Conservation (phyloP, 2,113 vertebrate genomes). For the Cyanoramphus novaezelandiae region DNA sequence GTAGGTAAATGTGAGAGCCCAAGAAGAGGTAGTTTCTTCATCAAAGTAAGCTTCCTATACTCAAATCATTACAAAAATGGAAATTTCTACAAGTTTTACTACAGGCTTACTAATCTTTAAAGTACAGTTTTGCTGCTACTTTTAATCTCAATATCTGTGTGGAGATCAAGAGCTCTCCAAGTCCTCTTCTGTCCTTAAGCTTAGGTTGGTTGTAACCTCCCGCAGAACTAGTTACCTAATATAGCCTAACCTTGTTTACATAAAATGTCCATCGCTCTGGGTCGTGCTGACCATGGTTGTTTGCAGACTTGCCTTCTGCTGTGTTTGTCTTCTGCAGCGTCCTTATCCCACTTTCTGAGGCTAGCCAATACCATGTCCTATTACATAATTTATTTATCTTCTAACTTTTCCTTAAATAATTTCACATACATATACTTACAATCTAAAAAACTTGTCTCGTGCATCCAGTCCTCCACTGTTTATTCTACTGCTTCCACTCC, state of each 20-base stretch:
- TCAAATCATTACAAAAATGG: not conserved
- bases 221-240: not conserved
- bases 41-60: not conserved
- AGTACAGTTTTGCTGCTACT: not conserved
- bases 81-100: not conserved
- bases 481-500: not conserved
- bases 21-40: not conserved
- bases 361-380: not conserved
- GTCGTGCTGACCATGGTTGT: constrained; percentile 27
- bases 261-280: not conserved
- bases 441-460: not conserved
- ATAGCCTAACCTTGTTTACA: not conserved
- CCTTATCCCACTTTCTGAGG: not conserved
- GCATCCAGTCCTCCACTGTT: not conserved
- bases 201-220: not conserved
- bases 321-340: not conserved
- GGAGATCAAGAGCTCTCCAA: not conserved
- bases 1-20: not conserved
- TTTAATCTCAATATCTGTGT: not conserved
- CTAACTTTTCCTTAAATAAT: not conserved
- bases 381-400: not conserved
- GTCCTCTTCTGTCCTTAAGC: not conserved
- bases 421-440: not conserved
- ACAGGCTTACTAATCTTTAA: not conserved
- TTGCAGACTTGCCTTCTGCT: not conserved